A percentile compares a stretch with the other conserved stretches of the same genome.
phyloP scores from a whole-genome alignment of 37 sponge, comb jelly and placozoan species.

The Bolinopsis microptera region DNA sequence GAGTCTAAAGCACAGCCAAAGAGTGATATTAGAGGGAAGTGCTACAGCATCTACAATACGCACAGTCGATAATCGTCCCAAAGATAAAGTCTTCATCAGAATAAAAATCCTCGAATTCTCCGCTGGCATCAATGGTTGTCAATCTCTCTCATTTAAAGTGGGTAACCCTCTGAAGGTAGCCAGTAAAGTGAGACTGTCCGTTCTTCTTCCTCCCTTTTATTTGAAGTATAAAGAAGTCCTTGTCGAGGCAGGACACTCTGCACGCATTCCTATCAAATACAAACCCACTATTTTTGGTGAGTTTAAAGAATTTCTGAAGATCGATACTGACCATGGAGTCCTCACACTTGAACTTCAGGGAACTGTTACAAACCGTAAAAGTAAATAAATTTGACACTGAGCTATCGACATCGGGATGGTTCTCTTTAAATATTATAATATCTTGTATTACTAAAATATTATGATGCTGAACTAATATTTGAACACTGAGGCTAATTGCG shows the following conservation, averaged over 20 bases:
- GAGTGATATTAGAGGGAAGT: conserved; percentile 22
- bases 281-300: background rate
- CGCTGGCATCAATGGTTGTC: background rate
- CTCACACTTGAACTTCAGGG: background rate
- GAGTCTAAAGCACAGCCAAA: background rate
- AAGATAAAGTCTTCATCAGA: conserved; percentile 25
- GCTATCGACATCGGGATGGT: no score
- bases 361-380: background rate
- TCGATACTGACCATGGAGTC: conserved; percentile 33
- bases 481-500: no score
- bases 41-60: background rate
- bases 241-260: conserved; percentile 49
- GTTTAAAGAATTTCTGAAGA: background rate
- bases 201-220: background rate
- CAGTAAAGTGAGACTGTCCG: conserved; percentile 38
- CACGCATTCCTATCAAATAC: conserved; percentile 56
- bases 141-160: conserved; percentile 18
- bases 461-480: no score
- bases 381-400: no score
- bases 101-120: background rate
- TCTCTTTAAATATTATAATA: no score
- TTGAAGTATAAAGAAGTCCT: conserved; percentile 61
- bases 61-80: background rate
- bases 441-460: no score
- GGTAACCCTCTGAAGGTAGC: conserved; percentile 51